These are phyloP conservation scores for Camelus dromedarius DNA, from an alignment of 2,113 vertebrate species.

Conservation along the genomic window DNA sequence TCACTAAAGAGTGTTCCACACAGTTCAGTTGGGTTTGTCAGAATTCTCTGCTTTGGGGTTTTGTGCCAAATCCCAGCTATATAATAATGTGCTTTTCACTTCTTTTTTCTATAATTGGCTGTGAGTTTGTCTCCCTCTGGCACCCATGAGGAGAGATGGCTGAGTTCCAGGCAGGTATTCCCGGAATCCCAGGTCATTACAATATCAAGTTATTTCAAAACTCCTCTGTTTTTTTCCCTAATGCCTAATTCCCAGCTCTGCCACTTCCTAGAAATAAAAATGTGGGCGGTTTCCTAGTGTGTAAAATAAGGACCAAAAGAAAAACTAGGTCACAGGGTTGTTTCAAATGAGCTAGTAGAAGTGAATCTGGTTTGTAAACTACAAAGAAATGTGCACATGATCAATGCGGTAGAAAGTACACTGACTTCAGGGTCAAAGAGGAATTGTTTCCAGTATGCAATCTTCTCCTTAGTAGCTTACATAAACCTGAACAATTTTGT, in stretches of 20 bases:
- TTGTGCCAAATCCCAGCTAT: neutral
- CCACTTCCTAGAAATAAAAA: conserved; percentile 1
- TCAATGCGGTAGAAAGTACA: neutral
- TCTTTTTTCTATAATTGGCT: neutral
- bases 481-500: neutral
- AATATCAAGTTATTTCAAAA: neutral
- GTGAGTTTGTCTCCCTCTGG: neutral
- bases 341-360: neutral
- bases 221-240: neutral
- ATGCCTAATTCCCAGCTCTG: neutral
- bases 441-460: neutral
- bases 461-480: neutral
- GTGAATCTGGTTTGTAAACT: neutral
- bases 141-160: neutral
- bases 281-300: neutral
- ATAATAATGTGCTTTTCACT: neutral
- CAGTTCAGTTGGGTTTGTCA: neutral
- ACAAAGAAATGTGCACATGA: neutral
- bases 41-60: neutral
- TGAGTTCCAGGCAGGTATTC: neutral
- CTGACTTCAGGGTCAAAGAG: neutral
- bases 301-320: neutral
- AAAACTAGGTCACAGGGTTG: neutral
- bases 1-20: neutral
- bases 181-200: neutral